These are phyloP conservation scores for Lutraria rhynchaena DNA, from an alignment of 1,140 invertebrate species.

Conservation along the genomic window DNA sequence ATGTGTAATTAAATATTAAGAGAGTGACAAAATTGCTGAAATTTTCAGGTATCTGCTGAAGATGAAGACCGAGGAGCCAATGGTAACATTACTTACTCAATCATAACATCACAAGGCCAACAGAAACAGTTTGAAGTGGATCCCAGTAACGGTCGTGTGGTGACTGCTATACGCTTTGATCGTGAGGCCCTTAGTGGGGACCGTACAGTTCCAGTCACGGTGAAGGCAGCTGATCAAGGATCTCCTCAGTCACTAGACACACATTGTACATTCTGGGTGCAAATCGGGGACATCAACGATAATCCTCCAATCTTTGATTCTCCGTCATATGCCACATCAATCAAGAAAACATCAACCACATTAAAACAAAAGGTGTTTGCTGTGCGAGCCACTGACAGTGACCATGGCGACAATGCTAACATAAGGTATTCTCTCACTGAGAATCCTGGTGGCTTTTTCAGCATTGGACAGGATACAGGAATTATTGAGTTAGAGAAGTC, in stretches of 20 bases:
- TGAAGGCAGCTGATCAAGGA: conserved; percentile 67
- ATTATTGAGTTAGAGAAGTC: conserved; percentile 66
- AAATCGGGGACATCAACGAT: conserved; percentile 93
- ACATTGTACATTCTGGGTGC: conserved; percentile 85
- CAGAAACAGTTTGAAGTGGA: conserved; percentile 63
- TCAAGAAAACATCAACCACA: conserved; percentile 31
- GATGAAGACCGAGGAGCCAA: conserved; percentile 71
- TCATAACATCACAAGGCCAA: conserved; percentile 59
- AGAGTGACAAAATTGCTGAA: no score
- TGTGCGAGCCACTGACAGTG: conserved; percentile 62
- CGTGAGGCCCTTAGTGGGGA: conserved; percentile 61
- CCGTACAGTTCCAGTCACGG: conserved; percentile 63
- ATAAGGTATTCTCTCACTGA: conserved; percentile 62
- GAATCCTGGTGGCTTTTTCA: conserved; percentile 64
- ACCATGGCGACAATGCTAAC: conserved; percentile 66
- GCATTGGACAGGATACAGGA: conserved; percentile 69
- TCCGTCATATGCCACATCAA: conserved; percentile 86
- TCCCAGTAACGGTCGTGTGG: conserved; percentile 63
- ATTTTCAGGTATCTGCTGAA: conserved; percentile 70
- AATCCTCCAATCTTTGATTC: conserved; percentile 92
- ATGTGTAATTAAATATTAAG: no score
- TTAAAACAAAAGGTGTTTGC: conserved; percentile 55
- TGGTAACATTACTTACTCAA: conserved; percentile 67
- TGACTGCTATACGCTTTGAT: conserved; percentile 60
- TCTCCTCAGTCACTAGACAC: conserved; percentile 65